These are phyloP conservation scores for rabbit (Oryctolagus cuniculus) DNA, from an alignment of 2,113 vertebrate species.

Conservation along the genomic window DNA sequence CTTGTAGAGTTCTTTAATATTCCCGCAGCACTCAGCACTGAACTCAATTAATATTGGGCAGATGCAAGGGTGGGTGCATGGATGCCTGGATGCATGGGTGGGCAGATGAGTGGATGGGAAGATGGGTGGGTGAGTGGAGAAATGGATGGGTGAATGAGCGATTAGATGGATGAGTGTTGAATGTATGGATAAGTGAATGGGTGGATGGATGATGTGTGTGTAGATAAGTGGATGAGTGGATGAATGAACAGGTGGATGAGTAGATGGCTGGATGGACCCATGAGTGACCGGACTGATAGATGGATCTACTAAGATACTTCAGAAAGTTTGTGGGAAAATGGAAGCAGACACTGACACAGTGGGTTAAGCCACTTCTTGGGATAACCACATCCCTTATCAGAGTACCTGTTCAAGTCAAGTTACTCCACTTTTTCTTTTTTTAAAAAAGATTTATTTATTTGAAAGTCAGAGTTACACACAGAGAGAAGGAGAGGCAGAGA, in stretches of 20 bases:
- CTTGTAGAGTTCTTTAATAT: too few relatives aligned
- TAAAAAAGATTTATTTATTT: too few relatives aligned
- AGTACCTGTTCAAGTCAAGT: too few relatives aligned
- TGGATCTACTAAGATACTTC: too few relatives aligned
- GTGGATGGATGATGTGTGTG: neutral
- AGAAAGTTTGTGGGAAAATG: too few relatives aligned
- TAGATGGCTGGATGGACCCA: neutral
- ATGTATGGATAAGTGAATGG: neutral
- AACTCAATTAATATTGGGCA: neutral
- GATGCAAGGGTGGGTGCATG: neutral
- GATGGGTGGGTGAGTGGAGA: accelerated
- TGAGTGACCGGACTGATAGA: too few relatives aligned
- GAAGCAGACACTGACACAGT: too few relatives aligned
- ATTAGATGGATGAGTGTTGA: neutral
- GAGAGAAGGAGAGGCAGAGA: too few relatives aligned
- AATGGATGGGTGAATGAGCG: neutral
- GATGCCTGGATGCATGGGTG: accelerated
- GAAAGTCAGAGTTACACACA: too few relatives aligned
- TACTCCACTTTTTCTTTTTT: too few relatives aligned
- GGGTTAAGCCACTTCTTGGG: too few relatives aligned
- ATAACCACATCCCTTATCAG: too few relatives aligned
- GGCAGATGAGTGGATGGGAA: neutral
- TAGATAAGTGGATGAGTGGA: neutral
- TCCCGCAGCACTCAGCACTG: neutral
- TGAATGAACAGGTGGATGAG: neutral